A percentile compares a stretch with the other conserved stretches of the same genome.
Evolutionary conservation across 2,797 vertebrate species (phyloP).

Genomic region (Microcaecilia unicolor): DNA sequence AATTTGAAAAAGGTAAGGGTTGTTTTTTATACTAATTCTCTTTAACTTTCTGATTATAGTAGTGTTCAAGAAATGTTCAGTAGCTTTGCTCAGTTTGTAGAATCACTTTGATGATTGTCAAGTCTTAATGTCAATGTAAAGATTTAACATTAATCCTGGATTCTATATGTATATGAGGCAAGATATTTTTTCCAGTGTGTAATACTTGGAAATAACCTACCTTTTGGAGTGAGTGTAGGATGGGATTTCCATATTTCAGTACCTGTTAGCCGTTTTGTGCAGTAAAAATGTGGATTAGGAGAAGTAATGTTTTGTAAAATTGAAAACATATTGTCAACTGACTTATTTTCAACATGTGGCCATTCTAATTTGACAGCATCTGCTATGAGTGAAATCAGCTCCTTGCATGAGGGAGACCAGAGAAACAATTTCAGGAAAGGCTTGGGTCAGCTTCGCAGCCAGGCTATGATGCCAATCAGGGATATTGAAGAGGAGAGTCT

Average conservation of each 20-base stretch:
- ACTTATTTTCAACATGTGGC: not conserved
- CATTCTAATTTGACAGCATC: conserved; percentile 38
- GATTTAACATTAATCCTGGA: no score
- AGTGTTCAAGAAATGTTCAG: no score
- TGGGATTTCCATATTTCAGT: no score
- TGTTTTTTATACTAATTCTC: no score
- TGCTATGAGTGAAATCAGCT: conserved; percentile 75
- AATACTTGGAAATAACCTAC: no score
- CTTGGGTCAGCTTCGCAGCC: conserved; percentile 48
- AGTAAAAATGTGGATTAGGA: no score
- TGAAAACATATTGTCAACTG: not conserved
- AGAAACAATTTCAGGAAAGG: conserved; percentile 35
- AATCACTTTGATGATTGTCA: not conserved
- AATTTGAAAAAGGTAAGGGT: conserved; percentile 67
- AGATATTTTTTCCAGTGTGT: no score
- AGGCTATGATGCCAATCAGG: conserved; percentile 47
- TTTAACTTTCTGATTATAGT: no score
- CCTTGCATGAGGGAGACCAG: conserved; percentile 65
- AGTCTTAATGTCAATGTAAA: not conserved
- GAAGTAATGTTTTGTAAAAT: not conserved
- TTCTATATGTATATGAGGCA: no score
- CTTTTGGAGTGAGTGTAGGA: no score
- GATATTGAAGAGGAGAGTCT: conserved; percentile 69
- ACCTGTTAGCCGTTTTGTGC: no score
- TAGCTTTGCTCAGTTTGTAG: not conserved